phyloP scores from a whole-genome alignment of 1,140 invertebrate species.

The Heliconius congener region DNA sequence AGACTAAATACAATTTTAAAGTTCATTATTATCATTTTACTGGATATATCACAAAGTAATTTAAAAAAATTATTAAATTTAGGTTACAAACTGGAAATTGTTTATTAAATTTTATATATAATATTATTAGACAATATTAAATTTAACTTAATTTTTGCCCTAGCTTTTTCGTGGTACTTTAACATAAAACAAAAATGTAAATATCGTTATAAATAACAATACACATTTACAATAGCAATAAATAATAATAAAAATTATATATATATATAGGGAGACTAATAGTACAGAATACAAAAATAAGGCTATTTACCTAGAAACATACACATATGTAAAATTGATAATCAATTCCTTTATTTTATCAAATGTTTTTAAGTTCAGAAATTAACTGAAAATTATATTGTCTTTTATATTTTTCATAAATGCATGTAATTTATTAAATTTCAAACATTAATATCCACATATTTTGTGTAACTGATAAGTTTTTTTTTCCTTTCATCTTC shows the following conservation, averaged over 20 bases:
- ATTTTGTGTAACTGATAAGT: neutral
- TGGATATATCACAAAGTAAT: neutral
- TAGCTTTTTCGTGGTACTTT: neutral
- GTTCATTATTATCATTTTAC: constrained; percentile 5
- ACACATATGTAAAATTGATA: neutral
- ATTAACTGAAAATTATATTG: no score
- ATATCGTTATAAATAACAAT: no score
- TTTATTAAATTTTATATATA: neutral
- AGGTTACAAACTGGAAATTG: neutral
- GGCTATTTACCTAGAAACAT: neutral
- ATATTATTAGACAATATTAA: neutral
- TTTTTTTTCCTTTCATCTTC: no score
- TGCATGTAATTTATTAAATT: no score
- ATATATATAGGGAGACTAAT: neutral
- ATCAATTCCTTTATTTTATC: neutral
- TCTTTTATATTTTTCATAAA: no score
- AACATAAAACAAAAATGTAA: neutral
- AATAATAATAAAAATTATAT: neutral
- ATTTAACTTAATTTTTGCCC: neutral
- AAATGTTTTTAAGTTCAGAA: no score
- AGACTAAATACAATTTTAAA: constrained; percentile 7
- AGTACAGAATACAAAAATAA: neutral
- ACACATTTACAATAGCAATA: neutral
- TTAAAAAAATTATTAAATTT: neutral
- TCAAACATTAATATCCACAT: neutral